Evolutionary conservation across 2,888 invertebrate genomes (phyloP), one percentile per base, ranked within the genome.

Genomic region (Cheilosia grossa): DNA sequence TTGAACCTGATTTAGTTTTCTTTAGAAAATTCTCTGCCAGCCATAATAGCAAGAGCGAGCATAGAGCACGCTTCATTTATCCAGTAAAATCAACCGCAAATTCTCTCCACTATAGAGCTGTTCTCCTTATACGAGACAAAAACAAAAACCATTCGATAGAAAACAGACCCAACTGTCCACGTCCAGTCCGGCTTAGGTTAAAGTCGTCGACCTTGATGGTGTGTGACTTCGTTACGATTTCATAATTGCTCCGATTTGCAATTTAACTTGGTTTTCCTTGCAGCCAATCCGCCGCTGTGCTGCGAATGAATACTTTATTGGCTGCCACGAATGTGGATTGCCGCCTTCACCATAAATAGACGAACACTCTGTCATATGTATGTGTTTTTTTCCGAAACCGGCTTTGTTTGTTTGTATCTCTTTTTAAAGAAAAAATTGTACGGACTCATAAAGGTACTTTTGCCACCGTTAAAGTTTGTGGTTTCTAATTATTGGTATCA

Each of bases 121-220:
- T 37, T 37, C 37, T 37, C 64, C 64, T 40, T 74, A 53, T 58
- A 21, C 6, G 37, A 33, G 30, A 51, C 30, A 24, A 61, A 19
- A 2, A 27, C n/a, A 59, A 21, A 21, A 59, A 15, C 59, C 33
- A 24, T 51, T 49, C 47, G 27, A 47, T 19, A 70, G 59, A 51
- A 51, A 78, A 53, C n/a, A 5, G 47, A 44, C 42, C 24, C 59
- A 33, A 59, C 51, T 42, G 72, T 61, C 67, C 54, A 37, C 2
- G 30, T 30, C 30, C 30, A 30, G 30, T 27, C 5, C 30, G 53
- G 61, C 59, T 80, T 73, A 9, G 66, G 40, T 66, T 59, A 80
- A 80, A 73, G 80, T 74, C 80, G 80, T 80, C 80, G 80, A 80
- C 80, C 80, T 80, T 80, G 80, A 67, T 80, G 59, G 63, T 61